Base-by-base conservation (phyloP, 2,113 vertebrate genomes). In the Tragelaphus strepsiceros region DNA sequence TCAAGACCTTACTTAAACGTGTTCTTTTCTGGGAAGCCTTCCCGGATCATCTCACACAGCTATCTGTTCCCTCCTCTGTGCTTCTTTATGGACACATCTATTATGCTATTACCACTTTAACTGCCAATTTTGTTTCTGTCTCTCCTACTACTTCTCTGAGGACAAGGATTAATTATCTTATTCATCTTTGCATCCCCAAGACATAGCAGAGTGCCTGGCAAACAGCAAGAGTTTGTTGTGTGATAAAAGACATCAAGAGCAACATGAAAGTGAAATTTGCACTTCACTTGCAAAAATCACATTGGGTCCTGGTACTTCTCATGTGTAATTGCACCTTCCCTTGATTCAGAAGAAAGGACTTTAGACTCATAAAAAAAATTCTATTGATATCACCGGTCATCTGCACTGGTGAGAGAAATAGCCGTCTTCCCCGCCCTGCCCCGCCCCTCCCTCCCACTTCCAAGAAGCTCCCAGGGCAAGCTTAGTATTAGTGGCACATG, bases 151-250 rank as follows among this genome's bases (percentile, higher is more conserved):
- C 56, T 90, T 96, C 78, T 88, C 64, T 95, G 91, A 97, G 51
- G 91, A 96, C 82, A 94, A 96, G 82, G 82, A 85, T 54, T 96
- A 94, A 96, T 97, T 86, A 94, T 62, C 64, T 94, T 82, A 94
- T 19, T 94, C 78, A 88, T 92, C 51, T 91, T 67, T 91, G 96
- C 82, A 78, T 61, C 43, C 89, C 74, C 91, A 93, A 80, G 96
- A 95, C 95, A 90, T 5, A 93, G 88, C 82, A 64, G 91, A 88
- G 49, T n/a, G 77, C 51, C 89, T 91, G 85, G 91, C 82, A 90
- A 80, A 78, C 11, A 64, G 35, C 59, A 82, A 91, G 43, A 89
- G 71, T 94, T 96, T 93, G 90, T 32, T 80, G 51, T 51, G 77
- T 82, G 86, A 95, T 93, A 91, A 93, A 95, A 94, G 89, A 94